Conservation (phyloP, 2,888 invertebrate species). For the Acleris cristana region DNA sequence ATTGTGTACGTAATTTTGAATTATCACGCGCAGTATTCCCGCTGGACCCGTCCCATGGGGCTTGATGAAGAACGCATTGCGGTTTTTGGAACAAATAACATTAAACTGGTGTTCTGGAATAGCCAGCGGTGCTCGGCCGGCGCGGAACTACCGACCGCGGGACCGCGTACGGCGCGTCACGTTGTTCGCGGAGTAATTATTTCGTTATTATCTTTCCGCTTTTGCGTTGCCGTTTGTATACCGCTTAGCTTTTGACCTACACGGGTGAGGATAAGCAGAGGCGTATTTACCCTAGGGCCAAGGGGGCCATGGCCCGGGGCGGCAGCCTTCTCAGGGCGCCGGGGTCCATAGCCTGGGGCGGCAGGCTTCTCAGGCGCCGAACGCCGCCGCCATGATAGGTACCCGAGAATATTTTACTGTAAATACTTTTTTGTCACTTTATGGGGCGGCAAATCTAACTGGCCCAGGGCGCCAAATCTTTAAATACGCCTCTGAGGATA, state of each 20-base stretch:
- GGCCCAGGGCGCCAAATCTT: no score
- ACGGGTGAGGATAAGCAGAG: background rate
- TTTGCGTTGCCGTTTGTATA: constrained; percentile 6
- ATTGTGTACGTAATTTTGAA: background rate
- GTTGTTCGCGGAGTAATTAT: constrained; percentile 18
- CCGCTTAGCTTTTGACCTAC: background rate
- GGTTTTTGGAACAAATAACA: constrained; percentile 12
- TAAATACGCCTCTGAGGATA: no score
- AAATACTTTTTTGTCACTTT: no score
- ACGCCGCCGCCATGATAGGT: no score
- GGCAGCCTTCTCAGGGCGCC: no score
- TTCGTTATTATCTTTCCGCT: constrained; percentile 15
- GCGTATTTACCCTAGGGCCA: no score
- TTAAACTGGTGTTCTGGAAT: constrained; percentile 8
- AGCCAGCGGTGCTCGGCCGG: constrained; percentile 8
- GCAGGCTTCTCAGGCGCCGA: no score
- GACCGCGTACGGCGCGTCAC: constrained; percentile 12
- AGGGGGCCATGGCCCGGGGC: no score
- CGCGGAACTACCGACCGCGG: constrained; percentile 8
- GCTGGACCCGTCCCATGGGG: constrained; percentile 4
- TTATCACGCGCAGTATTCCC: constrained; percentile 2
- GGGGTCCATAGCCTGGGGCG: no score
- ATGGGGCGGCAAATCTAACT: no score
- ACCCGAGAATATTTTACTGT: no score
- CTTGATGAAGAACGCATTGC: constrained; percentile 10